Evolutionary conservation across 2,888 invertebrate genomes (phyloP).

Genomic region (Drosophila pseudotakahashii): DNA sequence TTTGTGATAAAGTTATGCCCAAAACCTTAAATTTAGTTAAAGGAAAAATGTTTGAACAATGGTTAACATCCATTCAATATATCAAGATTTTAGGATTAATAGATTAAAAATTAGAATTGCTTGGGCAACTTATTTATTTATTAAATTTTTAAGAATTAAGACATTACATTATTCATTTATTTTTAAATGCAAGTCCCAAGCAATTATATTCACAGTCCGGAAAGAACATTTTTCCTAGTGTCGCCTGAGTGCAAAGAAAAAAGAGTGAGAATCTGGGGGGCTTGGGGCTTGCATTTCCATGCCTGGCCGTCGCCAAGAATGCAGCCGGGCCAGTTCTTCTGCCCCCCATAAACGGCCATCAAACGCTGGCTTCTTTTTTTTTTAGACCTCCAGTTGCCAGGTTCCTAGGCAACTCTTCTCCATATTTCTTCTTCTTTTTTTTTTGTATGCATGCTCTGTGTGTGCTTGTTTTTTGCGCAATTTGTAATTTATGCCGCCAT

Average conservation of each 20-base stretch:
- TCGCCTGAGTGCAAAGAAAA: background rate
- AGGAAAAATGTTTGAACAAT: no score
- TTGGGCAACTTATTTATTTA: no score
- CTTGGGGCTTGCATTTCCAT: constrained; percentile 48
- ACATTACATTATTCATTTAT: background rate
- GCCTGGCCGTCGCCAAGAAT: constrained; percentile 61
- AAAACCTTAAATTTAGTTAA: no score
- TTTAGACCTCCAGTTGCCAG: constrained; percentile 13
- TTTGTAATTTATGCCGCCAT: constrained; percentile 74
- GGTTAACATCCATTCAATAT: no score
- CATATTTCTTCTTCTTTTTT: background rate
- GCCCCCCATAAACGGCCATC: constrained; percentile 59
- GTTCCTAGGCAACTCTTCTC: constrained; percentile 50
- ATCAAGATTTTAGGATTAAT: no score
- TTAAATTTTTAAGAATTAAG: no score
- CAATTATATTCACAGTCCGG: background rate
- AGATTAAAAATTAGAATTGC: no score
- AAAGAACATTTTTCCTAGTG: constrained; percentile 10
- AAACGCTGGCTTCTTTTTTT: constrained; percentile 57
- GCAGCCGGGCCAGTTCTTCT: constrained; percentile 63
- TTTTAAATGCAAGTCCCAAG: background rate
- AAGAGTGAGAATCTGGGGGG: constrained; percentile 29
- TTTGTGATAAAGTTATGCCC: no score
- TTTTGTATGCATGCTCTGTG: constrained; percentile 15
- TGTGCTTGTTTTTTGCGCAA: constrained; percentile 51